These are phyloP conservation scores for Pinctada fucata DNA, from an alignment of 2,888 invertebrate species.

Conservation along the genomic window DNA sequence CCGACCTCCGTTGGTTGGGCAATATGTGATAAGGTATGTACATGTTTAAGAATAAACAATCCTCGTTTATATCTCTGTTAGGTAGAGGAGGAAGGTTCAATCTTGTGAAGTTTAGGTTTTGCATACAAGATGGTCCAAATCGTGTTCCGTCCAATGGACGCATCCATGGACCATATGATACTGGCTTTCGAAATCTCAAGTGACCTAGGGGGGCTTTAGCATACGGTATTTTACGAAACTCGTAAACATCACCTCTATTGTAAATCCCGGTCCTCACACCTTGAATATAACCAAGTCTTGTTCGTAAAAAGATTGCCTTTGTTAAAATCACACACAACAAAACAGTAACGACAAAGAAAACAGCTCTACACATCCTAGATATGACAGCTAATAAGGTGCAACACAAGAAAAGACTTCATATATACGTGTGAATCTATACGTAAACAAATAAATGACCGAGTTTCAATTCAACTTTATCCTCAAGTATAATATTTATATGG, in stretches of 20 bases:
- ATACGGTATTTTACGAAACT: constrained; percentile 16
- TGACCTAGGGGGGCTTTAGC: constrained; percentile 2
- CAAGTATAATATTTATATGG: too few relatives aligned
- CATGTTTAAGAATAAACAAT: constrained; percentile 95
- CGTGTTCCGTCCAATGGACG: constrained; percentile 1
- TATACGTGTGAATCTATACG: too few relatives aligned
- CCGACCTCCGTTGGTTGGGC: constrained; percentile 80
- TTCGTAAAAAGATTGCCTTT: too few relatives aligned
- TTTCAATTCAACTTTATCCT: too few relatives aligned
- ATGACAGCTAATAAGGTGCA: too few relatives aligned
- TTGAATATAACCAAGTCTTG: not conserved
- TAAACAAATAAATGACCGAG: too few relatives aligned
- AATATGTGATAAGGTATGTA: constrained; percentile 85
- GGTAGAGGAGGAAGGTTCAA: not conserved
- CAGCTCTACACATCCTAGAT: too few relatives aligned
- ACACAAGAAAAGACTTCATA: too few relatives aligned
- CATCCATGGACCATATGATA: not conserved
- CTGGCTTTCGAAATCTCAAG: constrained; percentile 12
- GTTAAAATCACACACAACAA: too few relatives aligned
- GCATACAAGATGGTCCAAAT: constrained; percentile 16
- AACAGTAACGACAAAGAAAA: too few relatives aligned
- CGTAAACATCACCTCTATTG: not conserved
- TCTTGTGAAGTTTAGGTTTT: not conserved
- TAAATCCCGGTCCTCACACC: not conserved
- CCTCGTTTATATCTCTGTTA: constrained; percentile 80